These are phyloP conservation scores for Empis stercorea DNA, from an alignment of 2,888 invertebrate genomes.

Conservation along the genomic window DNA sequence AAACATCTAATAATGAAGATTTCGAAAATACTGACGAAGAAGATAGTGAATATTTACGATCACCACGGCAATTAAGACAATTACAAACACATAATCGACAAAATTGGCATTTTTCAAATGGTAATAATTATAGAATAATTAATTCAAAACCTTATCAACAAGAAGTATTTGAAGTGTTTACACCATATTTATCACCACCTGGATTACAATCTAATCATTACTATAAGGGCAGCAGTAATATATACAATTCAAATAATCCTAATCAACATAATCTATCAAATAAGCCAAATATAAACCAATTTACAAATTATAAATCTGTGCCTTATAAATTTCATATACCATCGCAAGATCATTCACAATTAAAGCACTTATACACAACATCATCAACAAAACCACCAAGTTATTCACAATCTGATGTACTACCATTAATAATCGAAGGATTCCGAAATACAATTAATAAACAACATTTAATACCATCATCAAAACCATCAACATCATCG, in stretches of 20 bases:
- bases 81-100: constrained; percentile 12
- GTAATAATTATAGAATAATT: constrained; percentile 22
- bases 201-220: constrained; percentile 5
- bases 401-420: neutral
- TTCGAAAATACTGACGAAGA: too few species aligned
- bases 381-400: neutral
- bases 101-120: too few species aligned
- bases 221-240: constrained; percentile 6
- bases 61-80: constrained; percentile 28
- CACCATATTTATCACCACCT: constrained; percentile 31
- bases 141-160: constrained; percentile 14
- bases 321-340: neutral
- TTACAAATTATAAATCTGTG: neutral
- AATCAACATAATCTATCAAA: neutral
- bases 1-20: too few species aligned
- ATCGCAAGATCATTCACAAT: neutral
- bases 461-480: too few species aligned
- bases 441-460: neutral
- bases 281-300: neutral
- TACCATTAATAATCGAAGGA: neutral
- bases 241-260: neutral
- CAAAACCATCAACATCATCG: neutral
- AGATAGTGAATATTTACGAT: too few species aligned
- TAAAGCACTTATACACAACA: neutral
- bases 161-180: constrained; percentile 22